Conservation (phyloP, 1,140 invertebrate genomes). For the Augochlora pura region DNA sequence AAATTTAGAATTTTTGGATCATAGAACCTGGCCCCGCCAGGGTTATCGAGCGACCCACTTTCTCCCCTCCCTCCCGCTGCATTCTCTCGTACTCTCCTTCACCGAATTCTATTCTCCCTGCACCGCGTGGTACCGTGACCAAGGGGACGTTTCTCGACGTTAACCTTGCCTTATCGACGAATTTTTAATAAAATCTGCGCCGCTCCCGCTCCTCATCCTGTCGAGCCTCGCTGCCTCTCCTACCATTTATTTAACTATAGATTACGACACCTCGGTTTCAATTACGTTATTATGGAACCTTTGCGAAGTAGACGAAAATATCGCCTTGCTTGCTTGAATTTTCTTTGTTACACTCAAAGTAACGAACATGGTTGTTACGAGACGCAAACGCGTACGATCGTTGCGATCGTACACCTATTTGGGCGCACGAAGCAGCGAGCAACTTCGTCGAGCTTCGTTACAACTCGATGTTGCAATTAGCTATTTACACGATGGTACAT, state of each 20-base stretch:
- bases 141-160: conserved; percentile 33
- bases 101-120: conserved; percentile 48
- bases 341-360: too few relatives aligned
- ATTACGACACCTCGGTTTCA: too few relatives aligned
- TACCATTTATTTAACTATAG: too few relatives aligned
- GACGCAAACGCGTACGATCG: too few relatives aligned
- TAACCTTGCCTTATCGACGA: conserved; percentile 33
- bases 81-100: conserved; percentile 40
- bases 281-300: too few relatives aligned
- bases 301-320: too few relatives aligned
- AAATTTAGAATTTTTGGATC: conserved; percentile 59
- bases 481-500: neutral
- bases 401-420: neutral
- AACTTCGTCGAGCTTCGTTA: neutral
- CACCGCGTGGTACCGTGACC: conserved; percentile 36
- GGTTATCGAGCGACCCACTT: conserved; percentile 72
- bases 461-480: neutral
- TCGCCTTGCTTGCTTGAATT: too few relatives aligned
- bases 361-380: too few relatives aligned
- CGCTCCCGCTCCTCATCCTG: too few relatives aligned
- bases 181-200: conserved; percentile 20
- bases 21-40: conserved; percentile 51
- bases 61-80: conserved; percentile 46
- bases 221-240: too few relatives aligned
- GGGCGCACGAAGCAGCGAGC: neutral